Conservation (phyloP, 1,140 invertebrate genomes). For the Heliconius melpomene region DNA sequence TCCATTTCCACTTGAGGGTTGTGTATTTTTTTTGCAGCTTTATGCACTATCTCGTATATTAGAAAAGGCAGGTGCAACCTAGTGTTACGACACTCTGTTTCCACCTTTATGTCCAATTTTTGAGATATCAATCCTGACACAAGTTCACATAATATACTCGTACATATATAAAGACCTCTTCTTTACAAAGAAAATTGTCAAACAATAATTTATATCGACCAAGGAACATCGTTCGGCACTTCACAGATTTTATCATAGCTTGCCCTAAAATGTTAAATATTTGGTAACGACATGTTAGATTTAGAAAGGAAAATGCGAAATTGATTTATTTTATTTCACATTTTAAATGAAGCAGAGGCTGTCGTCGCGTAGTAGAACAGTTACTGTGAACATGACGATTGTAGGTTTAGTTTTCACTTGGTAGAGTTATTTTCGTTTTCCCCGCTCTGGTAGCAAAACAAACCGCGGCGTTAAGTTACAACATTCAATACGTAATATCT, state of each 20-base stretch:
- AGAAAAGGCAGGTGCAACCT: neutral
- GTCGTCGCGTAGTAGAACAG: no score
- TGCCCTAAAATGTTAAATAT: neutral
- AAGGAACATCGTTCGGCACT: neutral
- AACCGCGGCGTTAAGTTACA: neutral
- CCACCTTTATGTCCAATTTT: no score
- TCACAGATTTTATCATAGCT: slow-evolving; percentile 1
- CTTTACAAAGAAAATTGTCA: no score
- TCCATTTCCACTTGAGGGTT: neutral
- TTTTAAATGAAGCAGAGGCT: no score
- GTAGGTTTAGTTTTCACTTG: no score
- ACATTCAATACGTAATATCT: no score
- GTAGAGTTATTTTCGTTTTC: neutral
- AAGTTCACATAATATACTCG: neutral
- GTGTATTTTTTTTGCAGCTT: neutral
- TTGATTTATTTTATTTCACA: no score
- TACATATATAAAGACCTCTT: neutral
- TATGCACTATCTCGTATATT: neutral
- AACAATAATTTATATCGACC: neutral
- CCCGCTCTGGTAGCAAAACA: neutral
- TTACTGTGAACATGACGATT: no score
- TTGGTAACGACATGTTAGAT: neutral
- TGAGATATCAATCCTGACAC: neutral
- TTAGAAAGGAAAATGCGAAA: neutral
- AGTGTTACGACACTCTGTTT: neutral